Evolutionary conservation across 2,888 invertebrate genomes (phyloP), one percentile per base, ranked within the genome.

Genomic region (Seira ritae): DNA sequence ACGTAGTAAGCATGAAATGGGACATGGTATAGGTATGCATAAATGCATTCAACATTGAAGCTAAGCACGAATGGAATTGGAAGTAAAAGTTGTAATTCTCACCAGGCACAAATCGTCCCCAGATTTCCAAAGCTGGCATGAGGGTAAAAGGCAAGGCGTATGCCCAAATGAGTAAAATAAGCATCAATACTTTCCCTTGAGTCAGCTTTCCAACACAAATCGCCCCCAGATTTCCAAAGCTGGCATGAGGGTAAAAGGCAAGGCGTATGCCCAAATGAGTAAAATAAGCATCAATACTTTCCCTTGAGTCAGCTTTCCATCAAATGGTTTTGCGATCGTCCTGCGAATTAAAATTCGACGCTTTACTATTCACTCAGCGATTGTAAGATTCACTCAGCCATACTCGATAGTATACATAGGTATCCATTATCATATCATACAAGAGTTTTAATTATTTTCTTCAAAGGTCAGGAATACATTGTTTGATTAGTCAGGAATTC

Each of bases 201-300:
- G 95, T 95, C 89, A 96, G 91, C 90, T 96, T 95, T 0, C 96
- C 96, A 90, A 96, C 96, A 87, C n/a, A n/a, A n/a, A n/a, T 90
- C 95, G 92, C n/a, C 96, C 96, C 96, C 96, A 97, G 50, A 96
- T 93, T 90, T 95, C 95, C 77, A 96, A 92, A 6, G 95, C 91
- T 0, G 97, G 97, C 89, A 97, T 91, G 46, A 96, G 90, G 0
- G 94, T 94, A 94, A 96, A 96, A 0, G 96, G 96, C n/a, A 95
- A 92, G 0, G 94, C 93, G 90, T 96, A 96, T 50, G 42, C 90
- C 94, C 96, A 96, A 83, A 95, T 93, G 70, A 94, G 91, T 0
- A 94, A 90, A 17, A 96, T 93, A 92, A 96, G 94, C 65, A 95
- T 90, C 67, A 96, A 90, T 0, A 95, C 96, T 91, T 96, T 96